Conservation (phyloP, 2,797 vertebrate species). For the Harpagifer antarcticus region DNA sequence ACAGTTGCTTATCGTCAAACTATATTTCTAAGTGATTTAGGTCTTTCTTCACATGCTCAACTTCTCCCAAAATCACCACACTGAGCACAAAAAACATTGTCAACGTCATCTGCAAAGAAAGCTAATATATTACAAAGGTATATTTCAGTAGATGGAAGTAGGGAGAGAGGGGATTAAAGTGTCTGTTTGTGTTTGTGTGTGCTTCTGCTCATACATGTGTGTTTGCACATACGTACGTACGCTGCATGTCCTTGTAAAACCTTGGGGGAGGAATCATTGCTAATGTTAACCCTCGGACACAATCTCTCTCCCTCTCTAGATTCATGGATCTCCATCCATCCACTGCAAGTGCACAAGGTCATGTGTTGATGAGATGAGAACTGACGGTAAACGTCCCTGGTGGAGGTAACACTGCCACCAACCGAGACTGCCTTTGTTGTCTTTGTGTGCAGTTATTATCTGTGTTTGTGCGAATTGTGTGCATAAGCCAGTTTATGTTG, state of each 20-base stretch:
- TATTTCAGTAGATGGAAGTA: constrained; percentile 27
- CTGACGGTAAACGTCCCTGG: constrained; percentile 76
- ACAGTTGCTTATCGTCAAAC: not conserved
- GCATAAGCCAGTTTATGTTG: constrained; percentile 6
- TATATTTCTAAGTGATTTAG: not conserved
- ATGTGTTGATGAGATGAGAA: constrained; percentile 78
- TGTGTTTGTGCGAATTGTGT: constrained; percentile 5
- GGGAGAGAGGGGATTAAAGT: constrained; percentile 15
- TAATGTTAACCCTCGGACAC: constrained; percentile 83
- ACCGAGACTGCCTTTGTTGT: constrained; percentile 62
- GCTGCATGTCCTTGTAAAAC: constrained; percentile 77
- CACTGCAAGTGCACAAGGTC: constrained; percentile 65
- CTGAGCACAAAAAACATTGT: not conserved
- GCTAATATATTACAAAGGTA: constrained; percentile 32
- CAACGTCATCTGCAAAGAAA: constrained; percentile 25
- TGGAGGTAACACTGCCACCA: constrained; percentile 74
- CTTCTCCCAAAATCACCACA: constrained; percentile 24
- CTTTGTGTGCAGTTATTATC: constrained; percentile 36
- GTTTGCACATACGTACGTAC: constrained; percentile 39
- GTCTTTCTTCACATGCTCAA: constrained; percentile 10
- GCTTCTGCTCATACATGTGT: constrained; percentile 41
- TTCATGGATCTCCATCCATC: constrained; percentile 74
- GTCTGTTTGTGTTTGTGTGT: constrained; percentile 7
- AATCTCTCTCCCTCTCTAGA: constrained; percentile 51
- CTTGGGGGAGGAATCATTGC: constrained; percentile 75